These are phyloP conservation scores for Megaceryle maxima DNA, from an alignment of 2,113 vertebrate genomes.

Conservation along the genomic window DNA sequence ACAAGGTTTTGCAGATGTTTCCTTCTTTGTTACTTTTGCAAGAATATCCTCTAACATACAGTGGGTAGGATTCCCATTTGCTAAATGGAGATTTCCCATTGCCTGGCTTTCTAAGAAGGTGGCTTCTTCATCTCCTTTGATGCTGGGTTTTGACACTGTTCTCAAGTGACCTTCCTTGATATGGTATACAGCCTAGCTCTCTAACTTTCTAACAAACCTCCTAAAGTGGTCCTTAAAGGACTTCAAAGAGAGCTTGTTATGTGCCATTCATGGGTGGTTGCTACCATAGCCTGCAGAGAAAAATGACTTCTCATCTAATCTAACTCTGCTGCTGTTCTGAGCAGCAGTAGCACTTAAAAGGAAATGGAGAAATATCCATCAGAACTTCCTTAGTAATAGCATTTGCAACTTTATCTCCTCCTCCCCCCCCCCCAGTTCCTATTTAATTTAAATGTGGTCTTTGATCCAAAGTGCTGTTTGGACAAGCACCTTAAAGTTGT, in stretches of 20 bases:
- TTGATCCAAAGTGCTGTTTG: not conserved
- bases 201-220: not conserved
- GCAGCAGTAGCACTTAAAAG: not conserved
- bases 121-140: not conserved
- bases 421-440: not conserved
- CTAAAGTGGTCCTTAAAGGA: not conserved
- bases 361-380: not conserved
- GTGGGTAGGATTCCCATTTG: not conserved
- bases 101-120: not conserved
- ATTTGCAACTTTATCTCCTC: not conserved
- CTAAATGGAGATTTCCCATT: not conserved
- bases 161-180: not conserved
- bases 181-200: not conserved
- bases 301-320: not conserved
- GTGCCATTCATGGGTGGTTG: not conserved
- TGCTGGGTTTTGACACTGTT: not conserved
- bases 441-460: not conserved
- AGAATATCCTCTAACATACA: not conserved
- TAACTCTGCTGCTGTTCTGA: not conserved
- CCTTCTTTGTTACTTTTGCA: not conserved
- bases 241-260: not conserved
- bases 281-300: not conserved
- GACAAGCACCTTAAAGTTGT: not conserved
- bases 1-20: not conserved
- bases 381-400: not conserved